A percentile compares a stretch with the other conserved stretches of the same genome.
phyloP scores from a whole-genome alignment of 2,797 vertebrate genomes.

The Neosilurus mollespiculum region DNA sequence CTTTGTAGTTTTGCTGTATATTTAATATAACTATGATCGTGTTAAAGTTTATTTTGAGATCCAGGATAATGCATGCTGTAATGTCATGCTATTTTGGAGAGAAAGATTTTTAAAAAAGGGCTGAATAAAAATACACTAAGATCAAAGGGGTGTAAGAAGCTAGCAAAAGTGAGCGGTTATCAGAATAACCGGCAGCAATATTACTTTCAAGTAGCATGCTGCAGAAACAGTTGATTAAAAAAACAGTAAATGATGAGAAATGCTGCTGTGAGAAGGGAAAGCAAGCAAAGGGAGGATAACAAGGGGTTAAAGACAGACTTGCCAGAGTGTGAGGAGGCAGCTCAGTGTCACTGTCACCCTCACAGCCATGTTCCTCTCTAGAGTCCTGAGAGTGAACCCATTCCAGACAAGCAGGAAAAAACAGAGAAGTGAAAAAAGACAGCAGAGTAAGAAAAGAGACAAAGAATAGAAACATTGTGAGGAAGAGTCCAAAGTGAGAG shows the following conservation, averaged over 20 bases:
- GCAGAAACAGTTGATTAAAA: constrained; percentile 10
- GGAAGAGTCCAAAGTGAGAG: background rate
- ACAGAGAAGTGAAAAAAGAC: constrained; percentile 2
- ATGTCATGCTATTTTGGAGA: background rate
- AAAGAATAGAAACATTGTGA: background rate
- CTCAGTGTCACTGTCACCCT: constrained; percentile 84
- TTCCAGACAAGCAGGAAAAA: background rate
- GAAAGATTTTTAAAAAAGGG: background rate
- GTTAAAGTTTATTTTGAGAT: background rate
- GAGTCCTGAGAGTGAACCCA: constrained; percentile 79
- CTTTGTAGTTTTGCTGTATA: too few species aligned
- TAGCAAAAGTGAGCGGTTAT: background rate
- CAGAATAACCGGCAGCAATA: background rate
- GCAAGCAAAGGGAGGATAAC: background rate
- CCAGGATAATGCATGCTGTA: background rate
- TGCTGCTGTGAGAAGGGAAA: background rate
- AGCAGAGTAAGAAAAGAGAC: constrained; percentile 17
- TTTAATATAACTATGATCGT: too few species aligned
- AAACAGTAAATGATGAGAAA: background rate
- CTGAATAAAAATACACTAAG: background rate
- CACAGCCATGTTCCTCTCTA: constrained; percentile 84
- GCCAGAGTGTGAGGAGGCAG: constrained; percentile 77
- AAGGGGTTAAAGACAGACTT: constrained; percentile 73
- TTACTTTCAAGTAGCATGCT: background rate
- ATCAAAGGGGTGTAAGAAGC: background rate